Evolutionary conservation across 2,113 vertebrate species (phyloP).

Genomic region (Salvelinus sp.): DNA sequence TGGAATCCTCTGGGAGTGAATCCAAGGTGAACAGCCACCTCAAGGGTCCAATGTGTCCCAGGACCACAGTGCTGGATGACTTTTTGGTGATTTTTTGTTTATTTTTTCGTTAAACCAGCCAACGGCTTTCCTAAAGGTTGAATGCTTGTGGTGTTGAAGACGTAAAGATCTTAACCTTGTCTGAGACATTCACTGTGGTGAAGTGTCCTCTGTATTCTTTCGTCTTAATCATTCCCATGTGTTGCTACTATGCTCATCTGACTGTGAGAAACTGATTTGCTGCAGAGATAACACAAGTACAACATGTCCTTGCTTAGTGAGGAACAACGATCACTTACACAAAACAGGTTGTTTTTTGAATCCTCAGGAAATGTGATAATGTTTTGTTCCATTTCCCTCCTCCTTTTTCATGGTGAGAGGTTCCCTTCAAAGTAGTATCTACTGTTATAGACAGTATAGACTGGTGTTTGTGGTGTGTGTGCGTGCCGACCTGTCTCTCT

Average conservation of each 20-base stretch:
- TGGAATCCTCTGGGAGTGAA: conserved; percentile 5
- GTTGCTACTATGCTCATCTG: conserved; percentile 40
- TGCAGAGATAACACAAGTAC: conserved; percentile 45
- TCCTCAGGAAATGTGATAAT: background rate
- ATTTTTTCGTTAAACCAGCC: background rate
- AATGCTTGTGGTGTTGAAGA: conserved; percentile 25
- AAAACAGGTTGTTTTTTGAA: conserved; percentile 25
- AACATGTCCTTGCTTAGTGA: conserved; percentile 34
- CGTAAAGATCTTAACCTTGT: conserved; percentile 46
- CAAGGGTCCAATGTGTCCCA: background rate
- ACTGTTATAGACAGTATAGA: too few relatives aligned
- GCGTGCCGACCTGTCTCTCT: conserved; percentile 8
- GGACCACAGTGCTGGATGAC: conserved; percentile 9
- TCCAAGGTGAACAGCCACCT: conserved; percentile 18
- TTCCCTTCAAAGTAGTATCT: conserved; percentile 9
- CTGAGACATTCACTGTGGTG: conserved; percentile 61
- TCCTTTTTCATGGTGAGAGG: background rate
- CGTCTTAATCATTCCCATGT: conserved; percentile 51
- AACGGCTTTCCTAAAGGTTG: conserved; percentile 46
- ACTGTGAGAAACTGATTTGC: conserved; percentile 54
- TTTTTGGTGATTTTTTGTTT: conserved; percentile 1
- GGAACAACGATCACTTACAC: conserved; percentile 32
- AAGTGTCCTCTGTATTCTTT: conserved; percentile 51
- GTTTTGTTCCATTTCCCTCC: background rate
- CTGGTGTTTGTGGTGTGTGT: too few relatives aligned